phyloP scores from a whole-genome alignment of 2,797 vertebrate genomes.

The Rousettus madagascariensis region DNA sequence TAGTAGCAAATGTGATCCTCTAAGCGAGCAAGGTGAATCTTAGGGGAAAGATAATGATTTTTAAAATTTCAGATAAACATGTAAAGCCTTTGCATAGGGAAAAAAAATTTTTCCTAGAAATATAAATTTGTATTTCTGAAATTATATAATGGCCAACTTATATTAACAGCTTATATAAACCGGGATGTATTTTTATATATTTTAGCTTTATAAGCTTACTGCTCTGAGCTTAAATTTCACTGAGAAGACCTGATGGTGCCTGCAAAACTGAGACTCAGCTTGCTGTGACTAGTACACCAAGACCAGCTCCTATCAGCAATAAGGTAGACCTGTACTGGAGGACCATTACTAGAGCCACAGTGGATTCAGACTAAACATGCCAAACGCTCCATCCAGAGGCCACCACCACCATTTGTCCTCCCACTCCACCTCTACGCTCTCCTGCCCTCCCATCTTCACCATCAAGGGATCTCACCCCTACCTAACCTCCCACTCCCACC shows the following conservation, averaged over 20 bases:
- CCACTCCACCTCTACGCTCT: not conserved
- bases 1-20: not conserved
- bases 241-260: not conserved
- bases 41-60: not conserved
- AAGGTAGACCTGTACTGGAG: not conserved
- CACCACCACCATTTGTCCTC: not conserved
- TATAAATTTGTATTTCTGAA: not conserved
- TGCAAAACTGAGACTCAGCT: not conserved
- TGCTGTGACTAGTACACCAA: not conserved
- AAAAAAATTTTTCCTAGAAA: not conserved
- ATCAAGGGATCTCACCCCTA: too few species aligned
- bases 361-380: not conserved
- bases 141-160: not conserved
- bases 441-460: not conserved
- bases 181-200: not conserved
- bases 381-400: not conserved
- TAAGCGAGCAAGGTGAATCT: not conserved
- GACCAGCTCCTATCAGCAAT: not conserved
- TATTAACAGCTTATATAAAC: not conserved
- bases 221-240: not conserved
- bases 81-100: not conserved
- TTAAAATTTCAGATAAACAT: not conserved
- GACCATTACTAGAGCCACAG: not conserved
- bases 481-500: not conserved
- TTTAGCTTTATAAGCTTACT: not conserved